These are phyloP conservation scores for Pantherophis vulpinus DNA, from an alignment of 2,797 vertebrate species.

Conservation along the genomic window DNA sequence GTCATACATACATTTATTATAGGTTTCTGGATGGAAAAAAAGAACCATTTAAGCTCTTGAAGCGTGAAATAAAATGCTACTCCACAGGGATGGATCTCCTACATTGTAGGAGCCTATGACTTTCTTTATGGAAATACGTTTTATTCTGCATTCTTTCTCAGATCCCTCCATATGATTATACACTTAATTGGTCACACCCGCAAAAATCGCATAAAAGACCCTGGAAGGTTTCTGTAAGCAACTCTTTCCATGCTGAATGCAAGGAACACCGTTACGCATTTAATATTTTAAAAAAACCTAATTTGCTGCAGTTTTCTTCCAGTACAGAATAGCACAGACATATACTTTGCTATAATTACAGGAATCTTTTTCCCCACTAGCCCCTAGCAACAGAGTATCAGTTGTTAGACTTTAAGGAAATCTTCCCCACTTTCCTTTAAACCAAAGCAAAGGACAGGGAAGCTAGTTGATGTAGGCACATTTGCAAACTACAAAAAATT, in stretches of 20 bases:
- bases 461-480: background rate
- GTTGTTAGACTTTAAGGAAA: background rate
- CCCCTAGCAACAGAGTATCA: background rate
- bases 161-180: background rate
- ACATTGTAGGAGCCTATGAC: background rate
- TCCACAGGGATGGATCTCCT: slow-evolving; percentile 1
- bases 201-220: slow-evolving; percentile 9
- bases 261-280: background rate
- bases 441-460: background rate
- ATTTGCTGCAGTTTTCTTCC: background rate
- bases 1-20: slow-evolving; percentile 3
- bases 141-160: slow-evolving; percentile 12
- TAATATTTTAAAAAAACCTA: background rate
- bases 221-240: background rate
- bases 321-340: background rate
- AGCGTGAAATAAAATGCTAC: slow-evolving; percentile 14
- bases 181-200: background rate
- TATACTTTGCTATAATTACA: background rate
- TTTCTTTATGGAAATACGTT: background rate
- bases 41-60: background rate
- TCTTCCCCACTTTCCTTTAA: background rate
- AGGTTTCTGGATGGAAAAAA: slow-evolving; percentile 12
- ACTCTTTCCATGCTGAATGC: background rate
- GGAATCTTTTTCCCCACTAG: background rate
- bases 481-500: background rate